These are phyloP conservation scores for Acanthosoma haemorrhoidale DNA, from an alignment of 2,888 invertebrate genomes.

Conservation along the genomic window DNA sequence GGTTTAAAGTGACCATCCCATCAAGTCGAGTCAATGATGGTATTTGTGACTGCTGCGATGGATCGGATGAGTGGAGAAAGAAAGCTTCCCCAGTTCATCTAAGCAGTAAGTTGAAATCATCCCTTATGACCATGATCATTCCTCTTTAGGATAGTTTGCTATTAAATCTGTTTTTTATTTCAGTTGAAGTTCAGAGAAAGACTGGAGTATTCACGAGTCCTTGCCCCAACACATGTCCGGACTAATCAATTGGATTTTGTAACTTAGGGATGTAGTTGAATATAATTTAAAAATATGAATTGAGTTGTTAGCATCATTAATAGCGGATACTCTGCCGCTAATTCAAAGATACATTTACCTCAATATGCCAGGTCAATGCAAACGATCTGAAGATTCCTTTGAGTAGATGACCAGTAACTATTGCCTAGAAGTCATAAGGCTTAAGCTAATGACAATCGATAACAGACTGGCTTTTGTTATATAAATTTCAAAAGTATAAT, in stretches of 20 bases:
- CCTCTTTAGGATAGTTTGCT: background rate
- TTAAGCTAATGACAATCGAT: too few species aligned
- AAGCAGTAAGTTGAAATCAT: slow-evolving; percentile 28
- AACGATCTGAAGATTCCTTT: too few species aligned
- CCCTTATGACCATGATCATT: background rate
- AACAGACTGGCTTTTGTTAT: too few species aligned
- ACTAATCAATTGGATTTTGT: background rate
- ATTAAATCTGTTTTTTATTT: slow-evolving; percentile 18
- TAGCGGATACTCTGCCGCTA: too few species aligned
- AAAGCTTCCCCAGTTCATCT: slow-evolving; percentile 11
- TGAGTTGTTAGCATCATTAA: too few species aligned
- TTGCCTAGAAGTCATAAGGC: too few species aligned
- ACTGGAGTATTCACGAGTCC: slow-evolving; percentile 31
- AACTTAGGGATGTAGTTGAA: too few species aligned
- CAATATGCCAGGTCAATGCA: too few species aligned
- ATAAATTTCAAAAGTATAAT: too few species aligned
- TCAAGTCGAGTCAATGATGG: slow-evolving; percentile 87
- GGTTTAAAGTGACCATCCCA: slow-evolving; percentile 51
- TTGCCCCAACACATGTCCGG: slow-evolving; percentile 32
- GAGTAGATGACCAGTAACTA: too few species aligned
- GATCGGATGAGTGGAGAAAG: slow-evolving; percentile 66
- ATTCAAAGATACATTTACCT: too few species aligned
- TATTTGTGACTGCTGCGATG: slow-evolving; percentile 87
- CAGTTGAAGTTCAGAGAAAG: slow-evolving; percentile 36
- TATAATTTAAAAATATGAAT: too few species aligned